Evolutionary conservation across 2,113 vertebrate genomes (phyloP), one percentile per base, ranked within the genome.

Genomic region (Passer domesticus): DNA sequence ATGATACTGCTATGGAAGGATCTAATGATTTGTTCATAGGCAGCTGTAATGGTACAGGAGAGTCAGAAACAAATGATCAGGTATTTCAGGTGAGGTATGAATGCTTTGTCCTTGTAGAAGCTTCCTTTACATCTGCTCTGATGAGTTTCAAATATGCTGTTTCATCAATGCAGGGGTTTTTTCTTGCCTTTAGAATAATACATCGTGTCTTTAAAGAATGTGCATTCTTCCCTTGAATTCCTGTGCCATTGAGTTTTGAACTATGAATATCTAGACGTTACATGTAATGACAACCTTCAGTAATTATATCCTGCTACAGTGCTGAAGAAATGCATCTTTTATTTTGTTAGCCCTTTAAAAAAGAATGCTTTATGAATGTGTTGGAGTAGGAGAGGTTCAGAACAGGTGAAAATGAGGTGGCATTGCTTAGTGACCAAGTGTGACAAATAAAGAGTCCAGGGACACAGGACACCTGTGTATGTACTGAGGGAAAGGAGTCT

Each of bases 21-120:
- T 62, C 75, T 90, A 89, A 88, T 11, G 7, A 88, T 79, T 95
- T 97, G 46, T 83, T 98, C 82, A 59, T 91, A 96, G 86, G 67
- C 69, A 95, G 46, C 76, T 90, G 68, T 91, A 66, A 95, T 73
- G 94, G 92, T 75, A 62, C 84, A 5, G 73, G 81, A 91, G 87
- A 95, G 19, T 84, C 93, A 52, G 81, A 96, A 91, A 68, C 75
- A 87, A 70, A 94, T 46, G 63, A 83, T 78, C 41, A 6, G 21
- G 63, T 85, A 72, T 94, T 96, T 81, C 94, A 98, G 97, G 96
- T 98, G 90, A 95, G 79, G 25, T 88, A 30, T 15, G 8, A 62
- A 70, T 31, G 12, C n/a, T 47, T 24, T 83, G 43, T 74, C 39
- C 69, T 69, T 83, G 23, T 44, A 66, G 52, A 39, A 67, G 30